Conservation (phyloP, 2,113 vertebrate genomes). For the Axis porcinus region DNA sequence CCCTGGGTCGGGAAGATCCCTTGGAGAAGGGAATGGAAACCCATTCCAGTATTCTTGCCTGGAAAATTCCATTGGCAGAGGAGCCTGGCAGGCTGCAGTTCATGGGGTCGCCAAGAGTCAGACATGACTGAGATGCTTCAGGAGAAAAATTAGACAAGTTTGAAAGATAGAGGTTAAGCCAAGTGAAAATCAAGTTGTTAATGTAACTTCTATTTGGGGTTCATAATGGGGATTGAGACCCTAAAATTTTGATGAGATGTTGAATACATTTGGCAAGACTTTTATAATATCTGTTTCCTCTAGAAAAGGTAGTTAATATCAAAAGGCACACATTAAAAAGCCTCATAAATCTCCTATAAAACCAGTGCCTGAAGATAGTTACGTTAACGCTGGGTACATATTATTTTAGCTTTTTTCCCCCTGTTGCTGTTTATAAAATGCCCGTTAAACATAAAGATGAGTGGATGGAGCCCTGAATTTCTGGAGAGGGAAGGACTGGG, state of each 20-base stretch:
- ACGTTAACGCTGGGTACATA: neutral
- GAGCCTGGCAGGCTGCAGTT: neutral
- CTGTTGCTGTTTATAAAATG: neutral
- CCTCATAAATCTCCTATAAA: neutral
- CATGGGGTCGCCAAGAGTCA: neutral
- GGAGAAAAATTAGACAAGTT: neutral
- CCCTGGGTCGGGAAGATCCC: neutral
- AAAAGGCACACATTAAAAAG: neutral
- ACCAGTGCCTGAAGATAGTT: neutral
- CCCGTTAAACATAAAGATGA: neutral
- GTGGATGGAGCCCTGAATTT: neutral
- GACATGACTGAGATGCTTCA: neutral
- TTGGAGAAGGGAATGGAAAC: neutral
- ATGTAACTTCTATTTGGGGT: neutral
- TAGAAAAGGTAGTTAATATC: neutral
- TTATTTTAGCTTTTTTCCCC: neutral
- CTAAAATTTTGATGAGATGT: neutral
- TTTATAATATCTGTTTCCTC: neutral
- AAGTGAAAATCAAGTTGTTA: neutral
- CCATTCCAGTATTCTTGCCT: neutral
- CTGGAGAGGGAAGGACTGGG: fast-evolving
- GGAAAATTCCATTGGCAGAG: neutral
- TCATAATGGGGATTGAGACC: neutral
- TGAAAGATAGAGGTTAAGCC: neutral
- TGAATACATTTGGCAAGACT: neutral